Evolutionary conservation across 92 coral and sea anemone genomes (phyloP).

Genomic region (Blastomussa wellsi): DNA sequence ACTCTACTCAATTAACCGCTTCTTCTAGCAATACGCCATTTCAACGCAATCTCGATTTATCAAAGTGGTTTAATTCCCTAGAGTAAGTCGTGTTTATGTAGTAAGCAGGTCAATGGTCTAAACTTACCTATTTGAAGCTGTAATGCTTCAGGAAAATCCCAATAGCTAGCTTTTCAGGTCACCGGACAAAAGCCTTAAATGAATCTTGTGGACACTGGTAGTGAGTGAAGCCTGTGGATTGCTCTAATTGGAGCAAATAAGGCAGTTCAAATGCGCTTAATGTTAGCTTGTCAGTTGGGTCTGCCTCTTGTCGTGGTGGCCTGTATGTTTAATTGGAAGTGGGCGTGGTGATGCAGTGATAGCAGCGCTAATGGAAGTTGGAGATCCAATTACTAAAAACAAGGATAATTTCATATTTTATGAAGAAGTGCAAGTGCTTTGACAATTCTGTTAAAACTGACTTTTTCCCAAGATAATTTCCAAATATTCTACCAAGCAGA

Average conservation of each 20-base stretch:
- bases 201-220: background rate
- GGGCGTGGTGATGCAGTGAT: background rate
- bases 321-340: background rate
- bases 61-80: background rate
- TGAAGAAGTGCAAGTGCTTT: background rate
- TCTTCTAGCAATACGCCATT: background rate
- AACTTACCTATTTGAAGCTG: background rate
- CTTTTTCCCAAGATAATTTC: background rate
- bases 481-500: background rate
- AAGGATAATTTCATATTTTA: background rate
- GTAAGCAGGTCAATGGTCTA: background rate
- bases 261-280: background rate
- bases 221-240: background rate
- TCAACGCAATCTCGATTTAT: background rate
- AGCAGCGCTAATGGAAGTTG: background rate
- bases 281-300: background rate
- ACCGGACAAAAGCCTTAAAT: background rate
- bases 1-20: background rate
- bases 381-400: background rate
- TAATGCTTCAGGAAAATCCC: background rate
- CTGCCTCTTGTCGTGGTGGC: constrained; percentile 6
- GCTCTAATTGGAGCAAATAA: background rate
- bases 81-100: background rate
- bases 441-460: background rate
- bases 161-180: background rate